Base-by-base conservation (phyloP, 2,797 vertebrate genomes). In the Benthosema pterotum region DNA sequence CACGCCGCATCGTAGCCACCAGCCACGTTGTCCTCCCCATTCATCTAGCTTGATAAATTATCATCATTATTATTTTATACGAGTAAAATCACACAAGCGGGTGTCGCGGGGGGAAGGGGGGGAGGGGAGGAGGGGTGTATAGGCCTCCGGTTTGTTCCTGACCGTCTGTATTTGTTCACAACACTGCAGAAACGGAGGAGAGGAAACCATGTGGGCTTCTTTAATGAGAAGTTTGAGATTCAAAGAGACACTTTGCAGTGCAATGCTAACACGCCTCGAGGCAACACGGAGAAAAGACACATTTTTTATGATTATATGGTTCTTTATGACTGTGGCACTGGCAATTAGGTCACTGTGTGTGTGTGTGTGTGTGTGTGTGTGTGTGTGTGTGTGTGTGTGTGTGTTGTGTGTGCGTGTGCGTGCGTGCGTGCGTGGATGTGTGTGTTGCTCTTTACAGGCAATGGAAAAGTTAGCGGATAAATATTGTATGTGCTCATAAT, bases 201-300 rank as follows among this genome's bases (percentile, higher is more conserved):
- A 81, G 78, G 48, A 42, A 47, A 16, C 58, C n/a, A 48, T 73
- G 52, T 75, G 67, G 68, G 69, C 57, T 78, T 79, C 77, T 84
- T 78, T 86, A 85, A 86, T 85, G 78, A 84, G 72, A 84, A 74
- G 65, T 83, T 72, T 71, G 78, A 76, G 68, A 83, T 77, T 80
- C 60, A 74, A 63, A 77, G 58, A 65, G 59, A 79, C 66, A 75
- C 54, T 88, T 82, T 84, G 74, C 61, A 78, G 65, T 45, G 66
- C 60, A 83, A 66, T 78, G 77, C 63, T 63, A 80, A 82, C 69
- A 80, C 65, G 82, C 77, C 78, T 68, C 63, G 32, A n/a, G 82
- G 87, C 70, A 62, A 70, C 16, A n/a, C 3, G 52, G 19, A 62
- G 32, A 70, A 79, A 75, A 48, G 50, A 65, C 72, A 57, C 49